phyloP scores from a whole-genome alignment of 2,113 vertebrate genomes.

The Dasyurus viverrinus region DNA sequence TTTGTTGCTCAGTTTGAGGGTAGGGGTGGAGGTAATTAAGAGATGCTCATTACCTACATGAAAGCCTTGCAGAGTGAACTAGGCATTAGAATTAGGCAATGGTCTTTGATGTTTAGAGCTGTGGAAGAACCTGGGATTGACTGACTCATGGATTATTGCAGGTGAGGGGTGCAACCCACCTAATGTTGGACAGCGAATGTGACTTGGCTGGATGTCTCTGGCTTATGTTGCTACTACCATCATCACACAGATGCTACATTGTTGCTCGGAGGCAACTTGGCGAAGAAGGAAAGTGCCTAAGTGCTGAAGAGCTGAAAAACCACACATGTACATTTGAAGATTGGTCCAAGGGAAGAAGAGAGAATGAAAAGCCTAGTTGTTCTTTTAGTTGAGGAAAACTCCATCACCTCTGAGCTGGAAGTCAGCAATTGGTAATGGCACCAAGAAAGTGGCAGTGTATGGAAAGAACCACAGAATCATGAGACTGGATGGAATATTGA shows the following conservation, averaged over 20 bases:
- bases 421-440: constrained; percentile 31
- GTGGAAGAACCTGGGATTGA: not conserved
- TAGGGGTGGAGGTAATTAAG: constrained; percentile 18
- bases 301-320: constrained; percentile 72
- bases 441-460: not conserved
- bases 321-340: constrained; percentile 60
- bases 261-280: constrained; percentile 72
- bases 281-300: constrained; percentile 65
- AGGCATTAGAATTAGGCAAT: constrained; percentile 7
- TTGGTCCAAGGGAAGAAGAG: constrained; percentile 33
- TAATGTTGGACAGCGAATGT: constrained; percentile 25
- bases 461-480: not conserved
- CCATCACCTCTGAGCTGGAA: constrained; percentile 37
- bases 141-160: constrained; percentile 12
- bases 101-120: not conserved
- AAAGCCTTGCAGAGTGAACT: not conserved
- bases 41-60: not conserved
- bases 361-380: constrained; percentile 71
- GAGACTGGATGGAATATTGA: not conserved
- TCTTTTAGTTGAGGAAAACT: constrained; percentile 50
- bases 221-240: constrained; percentile 60
- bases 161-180: constrained; percentile 46
- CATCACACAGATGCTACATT: constrained; percentile 76
- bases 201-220: constrained; percentile 59
- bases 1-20: constrained; percentile 38